Percentiles rank a stretch among this genome's conserved stretches.
phyloP scores from a whole-genome alignment of 2,888 invertebrate genomes.

The Eueremaeus valkanovi region DNA sequence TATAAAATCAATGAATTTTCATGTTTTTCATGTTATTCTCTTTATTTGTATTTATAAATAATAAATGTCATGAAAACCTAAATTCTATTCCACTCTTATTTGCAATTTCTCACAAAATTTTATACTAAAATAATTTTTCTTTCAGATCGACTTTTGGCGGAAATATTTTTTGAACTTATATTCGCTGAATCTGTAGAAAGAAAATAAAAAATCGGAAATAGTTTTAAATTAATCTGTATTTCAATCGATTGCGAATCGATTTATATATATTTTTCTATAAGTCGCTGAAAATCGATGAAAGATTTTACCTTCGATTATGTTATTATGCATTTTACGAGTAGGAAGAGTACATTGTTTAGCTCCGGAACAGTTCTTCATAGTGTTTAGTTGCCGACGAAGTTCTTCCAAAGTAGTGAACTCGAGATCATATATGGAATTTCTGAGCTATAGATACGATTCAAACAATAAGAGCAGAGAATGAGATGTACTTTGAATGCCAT shows the following conservation, averaged over 20 bases:
- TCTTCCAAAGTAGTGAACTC: slow-evolving; percentile 44
- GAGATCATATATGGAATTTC: slow-evolving; percentile 45
- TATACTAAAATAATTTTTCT: slow-evolving; percentile 26
- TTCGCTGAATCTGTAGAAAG: slow-evolving; percentile 22
- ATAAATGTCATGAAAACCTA: not conserved
- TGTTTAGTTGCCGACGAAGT: slow-evolving; percentile 44
- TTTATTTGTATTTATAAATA: not conserved
- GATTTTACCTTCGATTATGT: slow-evolving; percentile 4
- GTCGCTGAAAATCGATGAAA: no score
- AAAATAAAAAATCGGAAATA: not conserved
- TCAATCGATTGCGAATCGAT: not conserved
- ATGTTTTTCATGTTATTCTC: not conserved
- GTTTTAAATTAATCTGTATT: not conserved
- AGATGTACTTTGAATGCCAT: not conserved
- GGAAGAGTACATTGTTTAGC: slow-evolving; percentile 59
- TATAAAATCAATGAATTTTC: not conserved
- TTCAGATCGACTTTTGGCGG: slow-evolving; percentile 20
- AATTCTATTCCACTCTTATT: not conserved
- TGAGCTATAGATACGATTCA: slow-evolving; percentile 42
- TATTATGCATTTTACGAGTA: not conserved
- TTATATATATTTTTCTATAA: not conserved
- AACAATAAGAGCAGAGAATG: not conserved
- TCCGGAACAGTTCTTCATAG: slow-evolving; percentile 65
- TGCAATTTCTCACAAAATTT: not conserved
- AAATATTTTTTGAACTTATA: not conserved